These are phyloP conservation scores for Hypomecis punctinalis DNA, from an alignment of 2,888 invertebrate species.

Conservation along the genomic window DNA sequence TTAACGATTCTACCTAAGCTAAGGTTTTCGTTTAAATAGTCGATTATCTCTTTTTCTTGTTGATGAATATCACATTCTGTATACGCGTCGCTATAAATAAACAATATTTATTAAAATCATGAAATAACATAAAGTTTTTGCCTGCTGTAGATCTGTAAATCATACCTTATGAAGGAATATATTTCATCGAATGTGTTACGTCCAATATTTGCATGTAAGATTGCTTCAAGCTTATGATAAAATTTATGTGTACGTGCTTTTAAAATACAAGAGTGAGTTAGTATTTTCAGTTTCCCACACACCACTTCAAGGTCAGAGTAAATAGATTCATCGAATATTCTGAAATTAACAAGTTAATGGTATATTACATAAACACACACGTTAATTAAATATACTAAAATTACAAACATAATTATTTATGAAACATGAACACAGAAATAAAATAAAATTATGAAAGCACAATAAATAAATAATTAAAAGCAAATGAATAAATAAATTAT, in stretches of 20 bases:
- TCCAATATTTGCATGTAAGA: constrained; percentile 81
- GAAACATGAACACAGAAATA: not conserved
- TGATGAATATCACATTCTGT: constrained; percentile 78
- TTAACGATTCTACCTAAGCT: constrained; percentile 47
- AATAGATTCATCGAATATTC: constrained; percentile 86
- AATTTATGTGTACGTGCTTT: constrained; percentile 85
- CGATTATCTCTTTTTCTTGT: constrained; percentile 79
- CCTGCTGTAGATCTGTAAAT: constrained; percentile 6
- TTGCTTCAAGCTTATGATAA: constrained; percentile 82
- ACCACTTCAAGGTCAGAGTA: constrained; percentile 86
- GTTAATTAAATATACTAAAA: not conserved
- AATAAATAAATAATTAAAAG: too few relatives aligned
- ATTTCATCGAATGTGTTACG: constrained; percentile 81
- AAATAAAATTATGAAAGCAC: not conserved
- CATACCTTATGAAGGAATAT: constrained; percentile 82
- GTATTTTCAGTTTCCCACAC: constrained; percentile 84
- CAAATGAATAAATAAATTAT: too few relatives aligned
- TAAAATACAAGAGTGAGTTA: constrained; percentile 86
- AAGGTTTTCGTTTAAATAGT: constrained; percentile 68
- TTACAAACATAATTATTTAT: not conserved
- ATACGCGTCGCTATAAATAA: constrained; percentile 75
- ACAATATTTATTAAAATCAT: constrained; percentile 21
- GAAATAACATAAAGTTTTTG: not conserved
- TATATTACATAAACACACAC: constrained; percentile 2
- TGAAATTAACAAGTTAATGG: constrained; percentile 64